Evolutionary conservation across 2,888 invertebrate genomes (phyloP).

Genomic region (Nycteola revayana): DNA sequence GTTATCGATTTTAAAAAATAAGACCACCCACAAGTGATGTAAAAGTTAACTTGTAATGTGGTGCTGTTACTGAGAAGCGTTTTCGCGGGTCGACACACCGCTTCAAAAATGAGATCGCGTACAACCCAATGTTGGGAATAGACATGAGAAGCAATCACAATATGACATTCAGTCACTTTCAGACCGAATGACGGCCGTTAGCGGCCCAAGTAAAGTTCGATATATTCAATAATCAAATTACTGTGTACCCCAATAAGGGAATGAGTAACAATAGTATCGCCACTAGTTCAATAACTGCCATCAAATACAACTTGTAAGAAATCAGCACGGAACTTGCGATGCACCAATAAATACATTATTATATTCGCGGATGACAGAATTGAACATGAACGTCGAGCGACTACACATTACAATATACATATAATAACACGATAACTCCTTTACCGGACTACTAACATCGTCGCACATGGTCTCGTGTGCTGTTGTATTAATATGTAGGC

Average conservation of each 20-base stretch:
- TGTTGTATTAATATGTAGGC: constrained; percentile 15
- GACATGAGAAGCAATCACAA: constrained; percentile 14
- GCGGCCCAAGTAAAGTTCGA: constrained; percentile 2
- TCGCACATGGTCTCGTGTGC: no score
- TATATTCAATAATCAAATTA: constrained; percentile 22
- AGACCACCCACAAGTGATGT: constrained; percentile 17
- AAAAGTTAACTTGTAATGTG: constrained; percentile 31
- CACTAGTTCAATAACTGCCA: constrained; percentile 32
- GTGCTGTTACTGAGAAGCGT: constrained; percentile 24
- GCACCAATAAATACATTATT: constrained; percentile 33
- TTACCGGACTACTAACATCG: constrained; percentile 21
- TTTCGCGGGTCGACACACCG: constrained; percentile 21
- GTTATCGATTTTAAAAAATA: constrained; percentile 11
- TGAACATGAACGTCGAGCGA: constrained; percentile 26
- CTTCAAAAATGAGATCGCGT: constrained; percentile 49
- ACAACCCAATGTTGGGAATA: constrained; percentile 33
- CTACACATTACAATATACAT: constrained; percentile 31
- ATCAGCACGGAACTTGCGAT: constrained; percentile 24
- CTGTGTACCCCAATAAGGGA: constrained; percentile 29
- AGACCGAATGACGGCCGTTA: background rate
- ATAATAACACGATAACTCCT: constrained; percentile 17
- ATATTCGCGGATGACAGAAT: constrained; percentile 29
- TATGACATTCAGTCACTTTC: constrained; percentile 5
- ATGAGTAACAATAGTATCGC: constrained; percentile 19
- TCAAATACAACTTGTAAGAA: constrained; percentile 28